phyloP scores from a whole-genome alignment of 2,797 vertebrate species.

The Percopsis omiscomaycus region DNA sequence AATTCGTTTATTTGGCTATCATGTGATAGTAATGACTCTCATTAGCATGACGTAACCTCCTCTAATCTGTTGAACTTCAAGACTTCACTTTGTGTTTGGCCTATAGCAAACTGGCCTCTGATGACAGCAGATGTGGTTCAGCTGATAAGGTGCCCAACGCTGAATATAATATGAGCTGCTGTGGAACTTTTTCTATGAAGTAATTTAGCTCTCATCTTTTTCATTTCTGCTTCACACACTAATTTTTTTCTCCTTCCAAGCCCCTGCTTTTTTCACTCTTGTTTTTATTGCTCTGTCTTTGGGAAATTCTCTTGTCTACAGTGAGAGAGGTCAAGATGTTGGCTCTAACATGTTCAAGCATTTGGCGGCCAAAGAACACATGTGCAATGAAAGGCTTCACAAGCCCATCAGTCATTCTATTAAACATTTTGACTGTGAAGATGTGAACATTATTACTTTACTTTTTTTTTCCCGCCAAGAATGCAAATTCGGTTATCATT shows the following conservation, averaged over 20 bases:
- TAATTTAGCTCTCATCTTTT: conserved; percentile 33
- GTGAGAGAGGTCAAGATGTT: conserved; percentile 34
- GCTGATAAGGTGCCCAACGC: conserved; percentile 35
- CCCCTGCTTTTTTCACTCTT: not conserved
- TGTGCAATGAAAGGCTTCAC: conserved; percentile 41
- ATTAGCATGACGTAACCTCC: conserved; percentile 78
- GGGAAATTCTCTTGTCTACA: conserved; percentile 50
- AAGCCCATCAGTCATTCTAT: conserved; percentile 36
- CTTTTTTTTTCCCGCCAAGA: conserved; percentile 18
- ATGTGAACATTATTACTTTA: conserved; percentile 35
- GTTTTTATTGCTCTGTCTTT: conserved; percentile 21
- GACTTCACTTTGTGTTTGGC: conserved; percentile 52
- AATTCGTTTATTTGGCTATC: conserved; percentile 81
- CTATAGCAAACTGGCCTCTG: conserved; percentile 48
- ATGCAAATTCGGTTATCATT: conserved; percentile 35
- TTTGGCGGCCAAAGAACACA: conserved; percentile 36
- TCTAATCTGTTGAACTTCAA: conserved; percentile 73
- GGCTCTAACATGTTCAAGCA: conserved; percentile 21
- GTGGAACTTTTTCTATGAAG: conserved; percentile 45
- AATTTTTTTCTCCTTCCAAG: not conserved
- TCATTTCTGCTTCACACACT: conserved; percentile 21
- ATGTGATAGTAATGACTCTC: conserved; percentile 79
- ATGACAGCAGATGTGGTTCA: conserved; percentile 43
- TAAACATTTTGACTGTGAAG: conserved; percentile 42
- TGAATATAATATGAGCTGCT: conserved; percentile 32